A percentile compares a stretch with the other conserved stretches of the same genome.
Conservation (phyloP, 2,888 invertebrate genomes). For the Leucozona laternaria region DNA sequence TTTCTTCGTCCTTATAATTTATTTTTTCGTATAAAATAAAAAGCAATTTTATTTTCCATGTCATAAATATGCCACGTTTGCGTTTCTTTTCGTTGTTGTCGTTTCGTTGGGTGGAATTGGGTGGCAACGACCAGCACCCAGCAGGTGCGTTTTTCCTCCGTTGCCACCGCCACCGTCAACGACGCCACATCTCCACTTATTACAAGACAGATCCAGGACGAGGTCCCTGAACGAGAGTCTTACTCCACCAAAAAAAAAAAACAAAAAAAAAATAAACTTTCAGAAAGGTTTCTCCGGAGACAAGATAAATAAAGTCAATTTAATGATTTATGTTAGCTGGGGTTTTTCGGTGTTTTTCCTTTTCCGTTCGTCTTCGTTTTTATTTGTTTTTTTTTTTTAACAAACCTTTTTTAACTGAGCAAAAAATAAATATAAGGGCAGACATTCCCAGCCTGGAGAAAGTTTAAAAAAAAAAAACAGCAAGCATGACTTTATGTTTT, state of each 20-base stretch:
- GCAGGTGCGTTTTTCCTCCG: slow-evolving; percentile 29
- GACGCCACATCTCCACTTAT: slow-evolving; percentile 11
- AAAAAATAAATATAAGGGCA: slow-evolving; percentile 41
- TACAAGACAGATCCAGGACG: slow-evolving; percentile 6
- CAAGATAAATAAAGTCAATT: slow-evolving; percentile 76
- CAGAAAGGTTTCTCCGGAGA: slow-evolving; percentile 67
- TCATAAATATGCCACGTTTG: slow-evolving; percentile 69
- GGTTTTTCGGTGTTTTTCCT: slow-evolving; percentile 67
- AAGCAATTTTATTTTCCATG: slow-evolving; percentile 73
- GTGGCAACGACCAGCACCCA: slow-evolving; percentile 19
- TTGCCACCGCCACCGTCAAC: neutral
- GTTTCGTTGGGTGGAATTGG: slow-evolving; percentile 10
- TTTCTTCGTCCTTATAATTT: slow-evolving; percentile 71
- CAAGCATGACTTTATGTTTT: slow-evolving; percentile 67
- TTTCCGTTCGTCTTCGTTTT: slow-evolving; percentile 30
- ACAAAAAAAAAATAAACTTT: slow-evolving; percentile 26
- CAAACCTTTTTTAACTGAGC: slow-evolving; percentile 44
- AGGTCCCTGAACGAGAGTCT: slow-evolving; percentile 15
- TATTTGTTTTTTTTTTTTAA: slow-evolving; percentile 5
- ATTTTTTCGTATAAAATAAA: slow-evolving; percentile 73
- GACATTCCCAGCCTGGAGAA: neutral
- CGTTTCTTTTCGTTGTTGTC: slow-evolving; percentile 50
- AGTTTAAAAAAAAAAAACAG: slow-evolving; percentile 12
- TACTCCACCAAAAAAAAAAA: neutral
- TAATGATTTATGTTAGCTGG: slow-evolving; percentile 75